phyloP scores from a whole-genome alignment of 2,888 invertebrate species.

The Dasypogon diadema region DNA sequence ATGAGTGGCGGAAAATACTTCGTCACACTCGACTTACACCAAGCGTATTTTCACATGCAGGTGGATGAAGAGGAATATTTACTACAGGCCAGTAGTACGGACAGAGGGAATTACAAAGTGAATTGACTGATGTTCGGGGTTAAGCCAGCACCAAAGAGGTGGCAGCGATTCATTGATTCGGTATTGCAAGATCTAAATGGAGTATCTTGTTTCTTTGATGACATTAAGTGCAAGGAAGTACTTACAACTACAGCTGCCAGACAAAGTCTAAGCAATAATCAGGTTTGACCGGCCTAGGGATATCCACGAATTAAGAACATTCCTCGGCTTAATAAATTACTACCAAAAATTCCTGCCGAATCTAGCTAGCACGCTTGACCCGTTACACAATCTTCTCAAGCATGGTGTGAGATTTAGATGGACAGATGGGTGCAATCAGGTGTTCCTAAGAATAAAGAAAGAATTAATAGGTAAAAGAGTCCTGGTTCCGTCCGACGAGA shows the following conservation, averaged over 20 bases:
- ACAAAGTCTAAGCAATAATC: neutral
- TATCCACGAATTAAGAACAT: neutral
- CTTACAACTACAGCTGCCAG: no score
- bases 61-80: neutral
- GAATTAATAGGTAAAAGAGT: neutral
- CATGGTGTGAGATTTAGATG: neutral
- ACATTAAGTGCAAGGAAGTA: no score
- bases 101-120: neutral
- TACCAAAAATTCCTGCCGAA: neutral
- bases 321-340: neutral
- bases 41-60: neutral
- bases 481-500: neutral
- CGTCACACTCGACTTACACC: neutral
- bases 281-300: neutral
- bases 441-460: no score
- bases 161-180: neutral
- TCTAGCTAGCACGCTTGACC: neutral
- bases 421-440: neutral
- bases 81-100: slow-evolving; percentile 3
- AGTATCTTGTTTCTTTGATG: slow-evolving; percentile 3
- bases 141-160: slow-evolving; percentile 10
- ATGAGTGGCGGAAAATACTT: slow-evolving; percentile 21
- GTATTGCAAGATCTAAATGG: neutral
- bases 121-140: slow-evolving; percentile 18
- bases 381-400: neutral